These are phyloP conservation scores for Tuta absoluta DNA, from an alignment of 2,888 invertebrate genomes.

Conservation along the genomic window DNA sequence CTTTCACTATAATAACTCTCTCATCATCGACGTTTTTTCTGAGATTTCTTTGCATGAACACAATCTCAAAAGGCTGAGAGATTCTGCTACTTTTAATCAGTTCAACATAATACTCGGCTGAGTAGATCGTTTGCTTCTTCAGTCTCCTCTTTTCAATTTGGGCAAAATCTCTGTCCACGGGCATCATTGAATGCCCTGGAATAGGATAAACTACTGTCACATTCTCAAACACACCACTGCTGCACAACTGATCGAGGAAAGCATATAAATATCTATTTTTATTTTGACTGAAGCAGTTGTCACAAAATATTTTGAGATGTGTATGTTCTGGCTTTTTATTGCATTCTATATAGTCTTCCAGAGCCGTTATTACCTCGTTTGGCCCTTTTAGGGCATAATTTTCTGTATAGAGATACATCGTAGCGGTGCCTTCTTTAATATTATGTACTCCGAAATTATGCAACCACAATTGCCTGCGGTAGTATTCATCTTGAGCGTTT, in stretches of 20 bases:
- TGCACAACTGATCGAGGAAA: slow-evolving; percentile 16
- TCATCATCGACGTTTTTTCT: not conserved
- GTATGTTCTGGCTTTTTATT: slow-evolving; percentile 14
- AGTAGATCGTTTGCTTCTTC: slow-evolving; percentile 19
- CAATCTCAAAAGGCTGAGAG: not conserved
- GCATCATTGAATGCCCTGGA: slow-evolving; percentile 42
- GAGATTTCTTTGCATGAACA: not conserved
- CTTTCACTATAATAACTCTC: slow-evolving; percentile 10
- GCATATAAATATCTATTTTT: slow-evolving; percentile 20
- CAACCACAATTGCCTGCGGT: slow-evolving; percentile 30
- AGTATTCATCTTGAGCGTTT: slow-evolving; percentile 33
- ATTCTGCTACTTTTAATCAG: not conserved
- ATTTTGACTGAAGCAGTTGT: slow-evolving; percentile 19
- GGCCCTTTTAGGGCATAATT: slow-evolving; percentile 30
- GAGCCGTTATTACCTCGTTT: slow-evolving; percentile 27
- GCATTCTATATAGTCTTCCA: slow-evolving; percentile 15
- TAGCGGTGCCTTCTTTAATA: slow-evolving; percentile 27
- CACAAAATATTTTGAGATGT: slow-evolving; percentile 16
- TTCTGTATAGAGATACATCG: slow-evolving; percentile 32
- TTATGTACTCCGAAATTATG: slow-evolving; percentile 34
- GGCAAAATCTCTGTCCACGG: slow-evolving; percentile 31
- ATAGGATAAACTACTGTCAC: slow-evolving; percentile 35
- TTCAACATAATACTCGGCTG: slow-evolving; percentile 21
- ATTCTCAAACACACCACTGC: slow-evolving; percentile 29
- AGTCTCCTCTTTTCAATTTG: slow-evolving; percentile 15